Conservation (phyloP, 2,888 invertebrate species). For the Microchrysa polita region DNA sequence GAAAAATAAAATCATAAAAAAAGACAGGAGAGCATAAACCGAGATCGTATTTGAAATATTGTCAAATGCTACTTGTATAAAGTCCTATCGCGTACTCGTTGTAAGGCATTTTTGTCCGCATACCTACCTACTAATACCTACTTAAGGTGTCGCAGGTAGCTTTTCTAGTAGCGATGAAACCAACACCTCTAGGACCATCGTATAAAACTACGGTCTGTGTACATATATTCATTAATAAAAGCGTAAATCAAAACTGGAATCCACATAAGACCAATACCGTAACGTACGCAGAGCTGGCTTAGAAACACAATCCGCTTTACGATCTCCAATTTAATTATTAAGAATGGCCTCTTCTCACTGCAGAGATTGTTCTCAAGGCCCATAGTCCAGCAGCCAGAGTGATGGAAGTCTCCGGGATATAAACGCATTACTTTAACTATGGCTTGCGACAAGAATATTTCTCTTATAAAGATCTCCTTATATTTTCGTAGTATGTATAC, state of each 20-base stretch:
- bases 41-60: no score
- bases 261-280: conserved; percentile 39
- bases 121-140: background rate
- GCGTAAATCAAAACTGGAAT: conserved; percentile 42
- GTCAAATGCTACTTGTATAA: no score
- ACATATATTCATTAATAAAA: conserved; percentile 39
- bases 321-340: conserved; percentile 44
- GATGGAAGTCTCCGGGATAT: background rate
- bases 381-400: no score
- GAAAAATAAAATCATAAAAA: no score
- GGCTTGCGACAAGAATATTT: conserved; percentile 11
- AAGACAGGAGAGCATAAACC: no score
- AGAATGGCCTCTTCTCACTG: conserved; percentile 19
- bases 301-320: conserved; percentile 37
- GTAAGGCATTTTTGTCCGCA: no score
- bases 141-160: no score
- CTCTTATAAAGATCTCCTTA: background rate
- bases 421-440: background rate
- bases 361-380: background rate
- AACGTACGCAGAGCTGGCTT: conserved; percentile 27
- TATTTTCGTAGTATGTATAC: no score
- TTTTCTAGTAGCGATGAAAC: no score
- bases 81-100: no score
- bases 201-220: no score
- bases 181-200: no score